Percentiles rank a stretch among this genome's conserved stretches.
These are phyloP conservation scores for Oryzias javanicus DNA, from an alignment of 2,113 vertebrate genomes.

Conservation along the genomic window DNA sequence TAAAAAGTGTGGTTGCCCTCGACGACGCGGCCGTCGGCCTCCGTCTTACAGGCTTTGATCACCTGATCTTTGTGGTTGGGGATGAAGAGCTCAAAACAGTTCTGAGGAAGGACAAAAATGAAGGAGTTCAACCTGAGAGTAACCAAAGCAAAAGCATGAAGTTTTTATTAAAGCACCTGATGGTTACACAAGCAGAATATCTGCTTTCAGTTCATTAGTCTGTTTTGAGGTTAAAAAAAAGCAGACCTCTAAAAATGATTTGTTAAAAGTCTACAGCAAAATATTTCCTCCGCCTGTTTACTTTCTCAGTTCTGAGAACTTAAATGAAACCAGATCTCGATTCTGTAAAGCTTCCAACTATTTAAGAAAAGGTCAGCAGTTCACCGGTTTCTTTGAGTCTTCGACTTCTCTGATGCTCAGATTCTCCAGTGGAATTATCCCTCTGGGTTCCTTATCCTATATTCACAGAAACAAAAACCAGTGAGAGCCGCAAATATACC, in stretches of 20 bases:
- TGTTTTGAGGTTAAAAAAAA: too few species aligned
- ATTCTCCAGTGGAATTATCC: constrained; percentile 96
- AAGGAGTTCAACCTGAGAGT: neutral
- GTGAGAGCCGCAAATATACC: neutral
- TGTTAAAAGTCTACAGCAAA: too few species aligned
- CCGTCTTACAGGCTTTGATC: constrained; percentile 98
- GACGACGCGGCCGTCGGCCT: constrained; percentile 93
- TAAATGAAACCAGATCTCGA: neutral
- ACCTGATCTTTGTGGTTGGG: constrained; percentile 96
- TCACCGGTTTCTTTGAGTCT: constrained; percentile 93
- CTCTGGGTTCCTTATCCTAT: constrained; percentile 96
- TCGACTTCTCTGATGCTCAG: constrained; percentile 95
- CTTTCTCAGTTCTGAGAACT: neutral
- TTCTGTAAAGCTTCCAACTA: neutral
- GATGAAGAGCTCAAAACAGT: constrained; percentile 98
- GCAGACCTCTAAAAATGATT: too few species aligned
- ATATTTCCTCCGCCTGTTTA: neutral
- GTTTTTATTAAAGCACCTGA: too few species aligned
- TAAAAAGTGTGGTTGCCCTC: constrained; percentile 98
- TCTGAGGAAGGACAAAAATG: constrained; percentile 72
- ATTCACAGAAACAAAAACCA: constrained; percentile 6
- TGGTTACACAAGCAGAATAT: too few species aligned
- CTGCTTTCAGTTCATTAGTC: too few species aligned
- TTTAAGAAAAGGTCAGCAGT: constrained; percentile 19
- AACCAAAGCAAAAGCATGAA: neutral